These are phyloP conservation scores for Epizoanthus ramosus DNA, from an alignment of 92 coral and sea anemone species.

Conservation along the genomic window DNA sequence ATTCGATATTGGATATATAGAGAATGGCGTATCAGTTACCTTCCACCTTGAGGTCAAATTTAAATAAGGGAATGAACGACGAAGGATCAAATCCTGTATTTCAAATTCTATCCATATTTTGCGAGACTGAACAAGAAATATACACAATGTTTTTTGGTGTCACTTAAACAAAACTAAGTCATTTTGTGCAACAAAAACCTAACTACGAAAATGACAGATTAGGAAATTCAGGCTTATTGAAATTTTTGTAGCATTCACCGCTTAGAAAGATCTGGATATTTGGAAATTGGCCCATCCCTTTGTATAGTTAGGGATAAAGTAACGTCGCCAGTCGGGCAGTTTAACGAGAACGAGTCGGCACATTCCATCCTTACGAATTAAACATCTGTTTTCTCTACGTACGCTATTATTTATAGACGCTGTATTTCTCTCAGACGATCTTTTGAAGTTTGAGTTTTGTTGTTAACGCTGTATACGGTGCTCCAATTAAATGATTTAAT, in stretches of 20 bases:
- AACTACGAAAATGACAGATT: not conserved
- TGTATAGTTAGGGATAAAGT: not conserved
- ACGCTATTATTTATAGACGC: not conserved
- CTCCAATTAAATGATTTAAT: not conserved
- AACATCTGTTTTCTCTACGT: not conserved
- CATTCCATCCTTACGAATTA: not conserved
- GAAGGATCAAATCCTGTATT: conserved; percentile 22
- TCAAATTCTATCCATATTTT: conserved; percentile 3
- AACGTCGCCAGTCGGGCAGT: too few species aligned
- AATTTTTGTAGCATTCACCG: not conserved
- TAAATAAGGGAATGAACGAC: conserved; percentile 7
- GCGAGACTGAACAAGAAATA: not conserved
- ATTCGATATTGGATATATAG: not conserved
- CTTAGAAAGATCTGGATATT: not conserved
- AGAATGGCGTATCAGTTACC: not conserved
- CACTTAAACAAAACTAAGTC: not conserved
- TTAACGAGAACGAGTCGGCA: not conserved
- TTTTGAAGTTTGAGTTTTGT: not conserved
- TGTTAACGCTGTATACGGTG: not conserved
- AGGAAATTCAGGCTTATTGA: not conserved
- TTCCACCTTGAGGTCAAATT: not conserved
- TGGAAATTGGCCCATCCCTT: not conserved
- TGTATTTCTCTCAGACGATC: not conserved
- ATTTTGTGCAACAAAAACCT: not conserved
- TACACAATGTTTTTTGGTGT: not conserved